Conservation (phyloP, 2,113 vertebrate species). For the Tetrax tetrax region DNA sequence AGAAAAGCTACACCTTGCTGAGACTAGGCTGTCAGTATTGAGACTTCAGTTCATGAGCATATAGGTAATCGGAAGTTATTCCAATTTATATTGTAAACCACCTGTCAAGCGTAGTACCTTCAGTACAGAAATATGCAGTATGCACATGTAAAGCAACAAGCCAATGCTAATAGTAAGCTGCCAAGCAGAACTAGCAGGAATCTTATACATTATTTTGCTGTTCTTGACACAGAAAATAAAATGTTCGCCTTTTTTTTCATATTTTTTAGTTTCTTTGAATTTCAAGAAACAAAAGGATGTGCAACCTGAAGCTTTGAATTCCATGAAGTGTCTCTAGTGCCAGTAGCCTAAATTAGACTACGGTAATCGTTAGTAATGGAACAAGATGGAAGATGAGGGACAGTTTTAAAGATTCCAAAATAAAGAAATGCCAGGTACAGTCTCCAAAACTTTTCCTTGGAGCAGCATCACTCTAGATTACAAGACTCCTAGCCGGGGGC, state of each 20-base stretch:
- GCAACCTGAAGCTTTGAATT: not conserved
- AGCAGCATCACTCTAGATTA: not conserved
- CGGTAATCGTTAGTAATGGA: not conserved
- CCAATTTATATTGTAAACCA: not conserved
- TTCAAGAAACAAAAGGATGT: not conserved
- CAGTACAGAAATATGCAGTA: not conserved
- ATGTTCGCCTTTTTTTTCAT: not conserved
- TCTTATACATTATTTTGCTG: not conserved
- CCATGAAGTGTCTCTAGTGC: not conserved
- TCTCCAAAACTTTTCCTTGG: not conserved
- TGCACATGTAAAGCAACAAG: not conserved
- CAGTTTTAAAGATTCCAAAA: not conserved
- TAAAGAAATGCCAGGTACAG: not conserved
- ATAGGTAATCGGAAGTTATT: not conserved
- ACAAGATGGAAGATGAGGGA: not conserved
- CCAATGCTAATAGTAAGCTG: not conserved
- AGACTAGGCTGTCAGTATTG: not conserved
- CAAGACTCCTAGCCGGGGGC: not conserved
- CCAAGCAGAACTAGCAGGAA: not conserved
- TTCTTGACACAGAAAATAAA: not conserved
- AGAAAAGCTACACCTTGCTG: not conserved
- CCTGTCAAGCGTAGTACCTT: not conserved
- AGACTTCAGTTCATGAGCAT: not conserved
- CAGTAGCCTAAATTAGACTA: not conserved
- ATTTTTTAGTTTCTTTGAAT: not conserved